Evolutionary conservation across 2,888 invertebrate genomes (phyloP).

Genomic region (Diaperis boleti): DNA sequence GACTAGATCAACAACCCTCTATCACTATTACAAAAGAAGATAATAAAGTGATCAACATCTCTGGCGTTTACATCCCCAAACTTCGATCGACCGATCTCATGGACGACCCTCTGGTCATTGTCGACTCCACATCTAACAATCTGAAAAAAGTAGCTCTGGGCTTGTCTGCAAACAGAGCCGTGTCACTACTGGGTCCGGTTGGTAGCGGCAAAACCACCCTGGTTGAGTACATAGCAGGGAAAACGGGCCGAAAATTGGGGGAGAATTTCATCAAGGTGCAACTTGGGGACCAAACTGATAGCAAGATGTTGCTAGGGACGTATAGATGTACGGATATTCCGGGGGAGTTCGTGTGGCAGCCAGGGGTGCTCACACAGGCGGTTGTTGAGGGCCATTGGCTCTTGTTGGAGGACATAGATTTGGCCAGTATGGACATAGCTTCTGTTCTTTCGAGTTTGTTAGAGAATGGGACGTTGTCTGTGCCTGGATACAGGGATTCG

Average conservation of each 20-base stretch:
- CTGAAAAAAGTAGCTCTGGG: constrained; percentile 83
- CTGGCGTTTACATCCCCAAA: constrained; percentile 52
- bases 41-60: constrained; percentile 49
- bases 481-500: constrained; percentile 90
- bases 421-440: constrained; percentile 92
- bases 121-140: constrained; percentile 76
- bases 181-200: constrained; percentile 87
- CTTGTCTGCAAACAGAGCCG: constrained; percentile 80
- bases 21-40: constrained; percentile 26
- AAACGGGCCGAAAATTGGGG: constrained; percentile 75
- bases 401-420: constrained; percentile 94
- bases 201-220: constrained; percentile 95
- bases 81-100: not conserved
- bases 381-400: constrained; percentile 91
- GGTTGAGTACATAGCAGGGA: constrained; percentile 86
- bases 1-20: constrained; percentile 48
- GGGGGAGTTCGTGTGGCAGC: constrained; percentile 97
- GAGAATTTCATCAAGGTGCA: constrained; percentile 85
- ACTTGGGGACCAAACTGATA: constrained; percentile 96
- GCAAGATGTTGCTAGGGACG: constrained; percentile 92
- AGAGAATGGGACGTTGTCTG: constrained; percentile 83
- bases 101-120: constrained; percentile 47
- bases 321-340: constrained; percentile 96
- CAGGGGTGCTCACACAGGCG: constrained; percentile 93
- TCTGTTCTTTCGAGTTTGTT: constrained; percentile 87